Evolutionary conservation across 2,797 vertebrate genomes (phyloP).

Genomic region (Acropternis orthonyx): DNA sequence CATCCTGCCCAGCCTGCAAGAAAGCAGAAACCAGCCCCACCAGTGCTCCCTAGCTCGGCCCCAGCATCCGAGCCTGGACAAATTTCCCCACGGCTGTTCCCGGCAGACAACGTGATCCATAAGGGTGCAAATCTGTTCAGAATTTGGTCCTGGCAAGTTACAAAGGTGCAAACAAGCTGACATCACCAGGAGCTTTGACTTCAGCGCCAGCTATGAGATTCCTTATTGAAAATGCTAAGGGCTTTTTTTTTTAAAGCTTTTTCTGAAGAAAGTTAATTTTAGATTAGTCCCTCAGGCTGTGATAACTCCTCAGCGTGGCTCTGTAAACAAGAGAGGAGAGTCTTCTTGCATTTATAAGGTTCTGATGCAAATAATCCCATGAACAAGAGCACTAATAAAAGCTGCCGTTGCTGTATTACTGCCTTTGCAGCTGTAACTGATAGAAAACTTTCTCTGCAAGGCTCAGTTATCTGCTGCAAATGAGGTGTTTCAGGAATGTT

Average conservation of each 20-base stretch:
- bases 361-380: slow-evolving; percentile 59
- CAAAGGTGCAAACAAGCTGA: slow-evolving; percentile 65
- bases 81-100: not conserved
- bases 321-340: slow-evolving; percentile 67
- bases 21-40: not conserved
- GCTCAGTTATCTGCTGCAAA: slow-evolving; percentile 32
- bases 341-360: slow-evolving; percentile 52
- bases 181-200: slow-evolving; percentile 56
- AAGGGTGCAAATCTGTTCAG: slow-evolving; percentile 43
- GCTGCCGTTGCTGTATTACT: not conserved
- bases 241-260: slow-evolving; percentile 57
- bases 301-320: slow-evolving; percentile 70
- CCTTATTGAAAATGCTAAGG: slow-evolving; percentile 47
- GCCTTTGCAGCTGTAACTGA: slow-evolving; percentile 51
- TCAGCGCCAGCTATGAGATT: slow-evolving; percentile 39
- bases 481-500: slow-evolving; percentile 26
- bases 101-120: not conserved
- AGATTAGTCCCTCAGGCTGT: slow-evolving; percentile 65
- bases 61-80: not conserved
- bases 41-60: not conserved
- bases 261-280: slow-evolving; percentile 68
- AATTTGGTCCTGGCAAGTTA: slow-evolving; percentile 56
- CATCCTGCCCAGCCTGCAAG: not conserved
- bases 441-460: slow-evolving; percentile 53
- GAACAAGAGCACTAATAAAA: slow-evolving; percentile 52